Base-by-base conservation (phyloP, 2,888 invertebrate genomes). In the Hypercompe scribonia region DNA sequence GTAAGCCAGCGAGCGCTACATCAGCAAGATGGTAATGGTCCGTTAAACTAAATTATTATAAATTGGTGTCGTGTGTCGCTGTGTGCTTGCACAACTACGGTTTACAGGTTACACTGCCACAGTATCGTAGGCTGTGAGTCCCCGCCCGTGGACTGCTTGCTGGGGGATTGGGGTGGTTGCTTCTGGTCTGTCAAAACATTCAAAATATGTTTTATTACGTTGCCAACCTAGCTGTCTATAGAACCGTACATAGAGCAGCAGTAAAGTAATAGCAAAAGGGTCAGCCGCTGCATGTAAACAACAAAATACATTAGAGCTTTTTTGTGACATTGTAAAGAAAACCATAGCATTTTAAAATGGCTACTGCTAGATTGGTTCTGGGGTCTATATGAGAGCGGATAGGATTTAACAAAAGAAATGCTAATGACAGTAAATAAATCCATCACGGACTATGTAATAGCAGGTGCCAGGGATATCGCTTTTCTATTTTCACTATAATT, bases 81-180 rank as follows among this genome's bases (percentile, higher is more conserved):
- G 84, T 70, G 81, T 72, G 80, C 73, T 74, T 77, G 81, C 82
- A 82, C 74, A 68, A 70, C 76, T 78, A 77, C 89, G 86, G 89
- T 94, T 97, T 98, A 98, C 97, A 98, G 97, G 97, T 98, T 98
- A 98, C 98, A 98, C 98, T 98, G 98, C 98, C 98, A 98, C 98
- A 98, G 98, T 98, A 98, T 98, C 98, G 98, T 98, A 98, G 98
- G 98, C 98, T 98, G 98, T 98, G 98, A 98, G 97, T 98, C 98
- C 98, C 97, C 97, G 95, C 95, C 96, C 94, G 93, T 95, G 95
- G 94, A 92, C 93, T 96, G 97, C 97, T 97, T 97, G 96, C 97
- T 97, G 97, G 97, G 97, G 97, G 97, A 97, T 96, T 97, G 97
- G 97, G 95, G 95, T 92, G 95, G 87, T 89, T 95, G 98, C 97